Base-by-base conservation (phyloP, 2,113 vertebrate species). In the Triplophysa dalaica region DNA sequence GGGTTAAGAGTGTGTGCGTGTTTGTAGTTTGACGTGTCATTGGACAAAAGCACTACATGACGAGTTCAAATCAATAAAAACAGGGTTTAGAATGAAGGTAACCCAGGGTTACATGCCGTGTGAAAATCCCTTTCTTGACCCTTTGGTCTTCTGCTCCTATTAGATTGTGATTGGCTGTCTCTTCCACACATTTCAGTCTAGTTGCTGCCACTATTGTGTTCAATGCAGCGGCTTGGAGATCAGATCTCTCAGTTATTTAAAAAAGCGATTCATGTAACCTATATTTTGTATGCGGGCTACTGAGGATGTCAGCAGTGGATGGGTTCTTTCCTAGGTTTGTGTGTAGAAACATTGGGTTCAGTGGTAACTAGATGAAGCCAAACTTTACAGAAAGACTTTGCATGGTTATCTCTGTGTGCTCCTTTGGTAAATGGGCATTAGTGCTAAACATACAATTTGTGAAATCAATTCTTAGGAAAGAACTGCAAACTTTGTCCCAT, bases 91-190 rank as follows among this genome's bases (percentile, higher is more conserved):
- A 54, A 54, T 6, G 50, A 54, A 1, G 50, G 19, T 54, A 17
- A 17, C 50, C 14, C 16, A 4, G 50, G 50, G 50, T 54, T 54
- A 54, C 14, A 4, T 4, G 16, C 50, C 0, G 50, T 54, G 14
- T 54, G 50, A 54, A 54, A 19, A 54, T 16, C 16, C 21, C 58
- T 62, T 45, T 12, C 41, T 60, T 14, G 78, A 77, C 43, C 82
- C 81, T 81, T 16, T 33, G 19, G 3, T 24, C 50, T 24, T 12
- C 86, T 82, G 77, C 78, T 81, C 16, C 9, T 69, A 22, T 43
- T 65, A 58, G 26, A 38, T 61, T 14, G 17, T 74, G 8, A 8
- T 26, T 29, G 54, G 29, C 8, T 6, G 43, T 63, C 56, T 48
- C 2, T n/a, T 75, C 63, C 24, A 13, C 50, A 54, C 0, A 60